Percentiles rank a stretch among this genome's conserved stretches.
These are phyloP conservation scores for Bolinopsis microptera DNA, from an alignment of 37 sponge, comb jelly and placozoan species.

Conservation along the genomic window DNA sequence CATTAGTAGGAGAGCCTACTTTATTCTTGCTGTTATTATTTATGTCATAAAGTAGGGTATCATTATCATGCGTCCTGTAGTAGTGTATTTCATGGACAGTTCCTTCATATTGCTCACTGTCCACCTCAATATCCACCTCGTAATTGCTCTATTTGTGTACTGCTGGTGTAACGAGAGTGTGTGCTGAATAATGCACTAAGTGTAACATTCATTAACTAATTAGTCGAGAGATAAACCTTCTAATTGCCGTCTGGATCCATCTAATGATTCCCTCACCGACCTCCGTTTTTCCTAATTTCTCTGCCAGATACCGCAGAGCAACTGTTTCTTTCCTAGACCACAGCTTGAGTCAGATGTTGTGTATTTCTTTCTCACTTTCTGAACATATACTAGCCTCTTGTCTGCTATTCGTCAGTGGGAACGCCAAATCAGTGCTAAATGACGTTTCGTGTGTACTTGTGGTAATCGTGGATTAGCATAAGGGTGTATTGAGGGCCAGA, in stretches of 20 bases:
- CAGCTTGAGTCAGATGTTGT: background rate
- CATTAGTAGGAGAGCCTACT: too few species aligned
- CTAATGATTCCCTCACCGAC: background rate
- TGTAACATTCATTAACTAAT: background rate
- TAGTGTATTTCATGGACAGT: too few species aligned
- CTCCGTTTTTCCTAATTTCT: background rate
- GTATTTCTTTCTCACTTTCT: background rate
- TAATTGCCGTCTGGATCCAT: background rate
- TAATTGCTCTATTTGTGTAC: too few species aligned
- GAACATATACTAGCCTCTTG: background rate
- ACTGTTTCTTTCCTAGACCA: background rate
- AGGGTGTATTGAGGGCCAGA: background rate
- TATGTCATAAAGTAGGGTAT: too few species aligned
- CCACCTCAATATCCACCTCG: too few species aligned
- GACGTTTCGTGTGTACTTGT: background rate
- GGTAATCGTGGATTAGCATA: background rate
- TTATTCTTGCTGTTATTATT: too few species aligned
- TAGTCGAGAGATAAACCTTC: background rate
- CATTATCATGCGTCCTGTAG: too few species aligned
- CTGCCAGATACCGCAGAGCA: background rate
- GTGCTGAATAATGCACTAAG: too few species aligned
- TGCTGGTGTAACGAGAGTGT: too few species aligned
- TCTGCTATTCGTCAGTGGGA: background rate
- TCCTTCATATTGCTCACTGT: too few species aligned
- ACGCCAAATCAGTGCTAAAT: background rate